Evolutionary conservation across 2,888 invertebrate genomes (phyloP).

Genomic region (Chirona hameri): DNA sequence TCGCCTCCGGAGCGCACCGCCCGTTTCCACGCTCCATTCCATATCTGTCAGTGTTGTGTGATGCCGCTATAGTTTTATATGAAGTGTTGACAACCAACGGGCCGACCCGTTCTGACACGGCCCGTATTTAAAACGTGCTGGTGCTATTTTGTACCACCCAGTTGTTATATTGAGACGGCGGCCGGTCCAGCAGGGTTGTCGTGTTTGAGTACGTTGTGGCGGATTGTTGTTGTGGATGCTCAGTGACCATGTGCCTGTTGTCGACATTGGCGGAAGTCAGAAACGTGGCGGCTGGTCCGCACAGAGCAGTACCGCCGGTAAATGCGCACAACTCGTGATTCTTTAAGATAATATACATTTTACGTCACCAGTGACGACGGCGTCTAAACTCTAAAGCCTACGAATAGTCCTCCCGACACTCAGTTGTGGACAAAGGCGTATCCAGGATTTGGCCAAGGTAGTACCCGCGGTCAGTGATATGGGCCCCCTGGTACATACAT

Average conservation of each 20-base stretch:
- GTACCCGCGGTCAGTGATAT: too few species aligned
- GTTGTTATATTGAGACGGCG: background rate
- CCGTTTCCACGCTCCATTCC: background rate
- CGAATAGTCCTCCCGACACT: too few species aligned
- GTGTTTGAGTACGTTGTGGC: background rate
- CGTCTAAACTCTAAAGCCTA: too few species aligned
- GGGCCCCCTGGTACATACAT: too few species aligned
- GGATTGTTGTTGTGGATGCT: background rate
- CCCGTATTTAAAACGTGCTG: background rate
- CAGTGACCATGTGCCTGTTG: background rate
- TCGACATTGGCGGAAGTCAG: background rate
- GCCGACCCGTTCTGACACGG: background rate
- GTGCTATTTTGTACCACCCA: conserved; percentile 1
- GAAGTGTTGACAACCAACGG: background rate
- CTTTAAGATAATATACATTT: background rate
- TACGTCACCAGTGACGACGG: background rate
- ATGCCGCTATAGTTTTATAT: conserved; percentile 2
- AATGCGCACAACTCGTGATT: background rate
- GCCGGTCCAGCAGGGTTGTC: background rate
- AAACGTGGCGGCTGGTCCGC: background rate
- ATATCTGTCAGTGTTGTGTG: background rate
- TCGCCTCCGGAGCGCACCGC: background rate
- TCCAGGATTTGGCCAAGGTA: too few species aligned
- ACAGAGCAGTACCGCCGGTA: background rate
- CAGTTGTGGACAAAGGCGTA: too few species aligned